Percentiles rank a stretch among this genome's conserved stretches.
phyloP scores from a whole-genome alignment of 2,888 invertebrate species.

The Idaea straminata region DNA sequence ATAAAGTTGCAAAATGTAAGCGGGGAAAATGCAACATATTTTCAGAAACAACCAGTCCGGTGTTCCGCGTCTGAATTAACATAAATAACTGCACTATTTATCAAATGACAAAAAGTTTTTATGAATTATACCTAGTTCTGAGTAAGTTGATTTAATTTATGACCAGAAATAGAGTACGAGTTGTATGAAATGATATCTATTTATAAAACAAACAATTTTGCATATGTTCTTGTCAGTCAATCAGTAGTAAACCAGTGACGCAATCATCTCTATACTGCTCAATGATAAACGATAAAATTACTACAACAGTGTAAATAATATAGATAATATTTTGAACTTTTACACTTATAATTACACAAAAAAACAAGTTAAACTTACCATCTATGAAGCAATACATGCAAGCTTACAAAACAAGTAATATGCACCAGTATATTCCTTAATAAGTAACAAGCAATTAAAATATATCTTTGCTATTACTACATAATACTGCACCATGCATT shows the following conservation, averaged over 20 bases:
- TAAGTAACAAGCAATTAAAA: slow-evolving; percentile 42
- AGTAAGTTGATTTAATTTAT: no score
- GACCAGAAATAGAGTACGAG: no score
- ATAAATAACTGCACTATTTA: neutral
- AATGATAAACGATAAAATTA: no score
- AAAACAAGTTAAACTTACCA: neutral
- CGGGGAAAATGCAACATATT: neutral
- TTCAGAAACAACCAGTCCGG: neutral
- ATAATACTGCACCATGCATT: slow-evolving; percentile 73
- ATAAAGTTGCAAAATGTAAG: neutral
- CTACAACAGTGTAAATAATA: no score
- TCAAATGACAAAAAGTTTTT: neutral
- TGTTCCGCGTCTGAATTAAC: neutral
- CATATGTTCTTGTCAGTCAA: no score
- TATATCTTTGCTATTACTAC: slow-evolving; percentile 45
- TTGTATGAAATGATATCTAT: no score
- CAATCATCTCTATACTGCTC: no score
- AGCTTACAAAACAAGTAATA: slow-evolving; percentile 23
- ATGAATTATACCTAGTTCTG: no score
- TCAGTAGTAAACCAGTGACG: no score
- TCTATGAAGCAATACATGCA: slow-evolving; percentile 12
- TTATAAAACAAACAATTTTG: no score
- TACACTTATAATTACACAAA: neutral
- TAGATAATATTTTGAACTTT: no score
- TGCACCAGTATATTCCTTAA: slow-evolving; percentile 27